Conservation (phyloP, 1,140 invertebrate genomes). For the Cydia amplana region DNA sequence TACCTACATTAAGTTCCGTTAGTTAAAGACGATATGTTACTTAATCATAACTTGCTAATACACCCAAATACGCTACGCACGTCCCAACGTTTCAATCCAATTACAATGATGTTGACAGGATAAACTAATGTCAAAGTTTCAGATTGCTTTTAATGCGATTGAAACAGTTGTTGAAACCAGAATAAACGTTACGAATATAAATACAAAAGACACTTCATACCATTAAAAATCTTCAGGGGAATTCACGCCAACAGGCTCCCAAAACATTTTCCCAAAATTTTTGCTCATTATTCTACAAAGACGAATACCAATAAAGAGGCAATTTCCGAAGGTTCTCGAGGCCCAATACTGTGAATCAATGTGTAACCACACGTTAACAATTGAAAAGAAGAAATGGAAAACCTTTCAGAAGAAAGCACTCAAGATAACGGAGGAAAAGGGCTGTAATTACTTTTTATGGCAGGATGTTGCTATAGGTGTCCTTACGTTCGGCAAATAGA, state of each 20-base stretch:
- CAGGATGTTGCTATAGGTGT: conserved; percentile 20
- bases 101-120: background rate
- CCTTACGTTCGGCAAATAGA: background rate
- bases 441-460: conserved; percentile 32
- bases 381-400: conserved; percentile 30
- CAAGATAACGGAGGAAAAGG: conserved; percentile 24
- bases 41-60: background rate
- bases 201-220: background rate
- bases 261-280: conserved; percentile 1
- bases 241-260: background rate
- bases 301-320: conserved; percentile 30
- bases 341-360: conserved; percentile 30
- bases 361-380: conserved; percentile 30
- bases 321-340: conserved; percentile 26
- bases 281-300: conserved; percentile 24
- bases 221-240: background rate
- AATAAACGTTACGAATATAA: background rate
- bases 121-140: background rate
- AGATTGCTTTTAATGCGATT: background rate
- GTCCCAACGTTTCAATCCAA: no score
- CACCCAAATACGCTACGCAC: background rate
- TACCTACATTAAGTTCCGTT: no score
- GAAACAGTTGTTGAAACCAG: background rate
- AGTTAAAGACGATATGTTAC: background rate
- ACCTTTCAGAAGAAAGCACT: conserved; percentile 31